These are phyloP conservation scores for Calameuta idolon DNA, from an alignment of 2,888 invertebrate genomes.

Conservation along the genomic window DNA sequence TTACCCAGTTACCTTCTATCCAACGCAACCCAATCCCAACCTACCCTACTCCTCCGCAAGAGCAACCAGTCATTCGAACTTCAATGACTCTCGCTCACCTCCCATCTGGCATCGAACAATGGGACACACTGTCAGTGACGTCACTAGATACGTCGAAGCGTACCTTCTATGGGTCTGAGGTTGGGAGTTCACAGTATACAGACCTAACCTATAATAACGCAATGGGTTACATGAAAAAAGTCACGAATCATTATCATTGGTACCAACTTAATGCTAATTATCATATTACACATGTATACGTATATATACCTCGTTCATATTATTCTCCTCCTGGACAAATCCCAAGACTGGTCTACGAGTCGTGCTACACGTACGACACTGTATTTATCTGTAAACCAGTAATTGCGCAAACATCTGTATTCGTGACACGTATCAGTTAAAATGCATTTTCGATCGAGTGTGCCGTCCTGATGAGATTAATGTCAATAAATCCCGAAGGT, in stretches of 20 bases:
- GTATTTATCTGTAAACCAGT: neutral
- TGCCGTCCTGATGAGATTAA: neutral
- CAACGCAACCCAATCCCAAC: slow-evolving; percentile 18
- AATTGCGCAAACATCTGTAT: neutral
- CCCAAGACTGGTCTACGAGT: neutral
- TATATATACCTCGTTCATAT: neutral
- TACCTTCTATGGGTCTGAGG: slow-evolving; percentile 49
- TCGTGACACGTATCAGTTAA: neutral
- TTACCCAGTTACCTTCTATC: neutral
- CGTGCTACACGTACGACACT: neutral
- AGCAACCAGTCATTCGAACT: slow-evolving; percentile 35
- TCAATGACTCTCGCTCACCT: slow-evolving; percentile 35
- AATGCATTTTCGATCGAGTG: neutral
- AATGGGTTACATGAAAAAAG: neutral
- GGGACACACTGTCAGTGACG: slow-evolving; percentile 42
- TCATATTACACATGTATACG: neutral
- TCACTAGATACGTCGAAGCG: slow-evolving; percentile 43
- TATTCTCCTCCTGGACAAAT: neutral
- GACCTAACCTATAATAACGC: slow-evolving; percentile 27
- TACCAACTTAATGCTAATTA: neutral
- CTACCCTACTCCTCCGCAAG: slow-evolving; percentile 47
- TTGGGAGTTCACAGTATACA: slow-evolving; percentile 34
- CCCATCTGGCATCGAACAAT: slow-evolving; percentile 32
- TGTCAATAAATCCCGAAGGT: neutral
- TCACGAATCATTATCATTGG: neutral